phyloP scores from a whole-genome alignment of 2,113 vertebrate genomes.

The Anolis carolinensis region DNA sequence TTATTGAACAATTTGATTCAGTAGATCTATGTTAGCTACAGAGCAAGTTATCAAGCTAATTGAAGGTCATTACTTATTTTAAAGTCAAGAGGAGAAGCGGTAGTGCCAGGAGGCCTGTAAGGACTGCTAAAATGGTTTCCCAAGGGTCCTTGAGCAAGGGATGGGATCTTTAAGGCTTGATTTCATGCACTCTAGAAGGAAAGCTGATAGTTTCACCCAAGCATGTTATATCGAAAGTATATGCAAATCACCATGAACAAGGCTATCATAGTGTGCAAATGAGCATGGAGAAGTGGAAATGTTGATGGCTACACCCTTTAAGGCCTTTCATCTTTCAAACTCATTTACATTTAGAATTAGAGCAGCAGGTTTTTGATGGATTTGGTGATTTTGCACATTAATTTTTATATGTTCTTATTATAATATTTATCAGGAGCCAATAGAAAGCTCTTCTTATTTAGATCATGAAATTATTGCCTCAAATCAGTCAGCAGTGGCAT shows the following conservation, averaged over 20 bases:
- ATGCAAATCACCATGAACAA: constrained; percentile 38
- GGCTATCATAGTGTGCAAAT: constrained; percentile 28
- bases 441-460: constrained; percentile 6
- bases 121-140: neutral
- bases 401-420: constrained; percentile 14
- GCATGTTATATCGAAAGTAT: constrained; percentile 6
- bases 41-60: neutral
- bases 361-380: neutral
- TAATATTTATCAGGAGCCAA: neutral
- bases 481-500: neutral
- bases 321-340: constrained; percentile 27
- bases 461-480: neutral
- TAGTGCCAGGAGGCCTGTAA: too few relatives aligned
- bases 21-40: neutral
- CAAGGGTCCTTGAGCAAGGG: neutral
- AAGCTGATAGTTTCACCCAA: constrained; percentile 8
- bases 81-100: neutral
- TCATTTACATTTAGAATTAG: constrained; percentile 33
- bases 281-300: constrained; percentile 16
- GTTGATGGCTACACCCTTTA: constrained; percentile 10
- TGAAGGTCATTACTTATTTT: neutral
- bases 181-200: constrained; percentile 18
- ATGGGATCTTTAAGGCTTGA: neutral
- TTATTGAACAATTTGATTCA: neutral
- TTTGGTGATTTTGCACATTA: constrained; percentile 22